Conservation (phyloP, 2,113 vertebrate species). For the Eurystomus gularis region DNA sequence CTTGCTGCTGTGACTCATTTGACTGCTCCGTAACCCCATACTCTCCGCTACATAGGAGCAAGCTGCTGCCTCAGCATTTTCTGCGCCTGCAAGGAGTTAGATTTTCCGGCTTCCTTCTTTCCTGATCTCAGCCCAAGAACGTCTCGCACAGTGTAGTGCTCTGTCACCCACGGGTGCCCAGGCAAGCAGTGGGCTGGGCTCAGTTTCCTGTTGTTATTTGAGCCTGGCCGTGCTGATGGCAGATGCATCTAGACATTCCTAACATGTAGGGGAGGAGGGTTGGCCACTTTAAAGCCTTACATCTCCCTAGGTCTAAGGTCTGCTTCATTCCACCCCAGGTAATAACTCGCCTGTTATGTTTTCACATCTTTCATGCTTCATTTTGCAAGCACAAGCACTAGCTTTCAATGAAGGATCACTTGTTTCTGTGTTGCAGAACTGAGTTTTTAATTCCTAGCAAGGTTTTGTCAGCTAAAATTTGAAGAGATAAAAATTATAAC, state of each 20-base stretch:
- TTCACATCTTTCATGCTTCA: not conserved
- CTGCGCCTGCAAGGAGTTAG: not conserved
- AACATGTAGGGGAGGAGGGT: fast-evolving
- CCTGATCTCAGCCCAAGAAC: not conserved
- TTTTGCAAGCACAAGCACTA: not conserved
- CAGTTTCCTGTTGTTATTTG: not conserved
- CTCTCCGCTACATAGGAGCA: fast-evolving
- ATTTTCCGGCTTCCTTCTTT: not conserved
- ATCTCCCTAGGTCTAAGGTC: not conserved
- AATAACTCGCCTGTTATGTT: not conserved
- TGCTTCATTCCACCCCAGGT: not conserved
- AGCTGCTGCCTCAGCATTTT: not conserved
- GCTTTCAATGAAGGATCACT: not conserved
- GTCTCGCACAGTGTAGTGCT: not conserved
- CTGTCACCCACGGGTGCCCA: not conserved
- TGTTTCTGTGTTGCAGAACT: not conserved
- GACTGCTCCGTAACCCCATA: not conserved
- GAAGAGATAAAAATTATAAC: not conserved
- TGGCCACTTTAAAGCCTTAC: fast-evolving
- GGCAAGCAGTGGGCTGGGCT: not conserved
- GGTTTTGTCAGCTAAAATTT: not conserved
- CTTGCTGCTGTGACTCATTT: not conserved
- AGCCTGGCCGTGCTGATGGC: not conserved
- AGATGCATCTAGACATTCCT: not conserved
- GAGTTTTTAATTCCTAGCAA: not conserved